Evolutionary conservation across 2,113 vertebrate species (phyloP), one percentile per base, ranked within the genome.

Genomic region (Sinocyclocheilus maitianheensis): DNA sequence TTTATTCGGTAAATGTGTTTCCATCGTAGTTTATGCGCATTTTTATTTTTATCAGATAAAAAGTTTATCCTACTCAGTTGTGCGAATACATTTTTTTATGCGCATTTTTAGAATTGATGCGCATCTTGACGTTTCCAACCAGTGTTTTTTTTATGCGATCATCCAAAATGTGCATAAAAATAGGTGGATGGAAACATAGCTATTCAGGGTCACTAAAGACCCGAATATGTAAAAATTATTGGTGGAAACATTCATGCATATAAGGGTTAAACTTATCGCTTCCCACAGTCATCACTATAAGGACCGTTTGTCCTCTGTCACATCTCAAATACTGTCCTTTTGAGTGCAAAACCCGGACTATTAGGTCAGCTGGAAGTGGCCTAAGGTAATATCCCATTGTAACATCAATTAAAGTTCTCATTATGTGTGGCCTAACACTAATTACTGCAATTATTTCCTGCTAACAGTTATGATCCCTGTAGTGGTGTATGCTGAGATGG

Each of bases 361-460:
- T 84, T 63, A 84, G 88, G 81, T 71, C 83, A 84, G 87, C 88
- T 80, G 82, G 85, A 87, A 60, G 43, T 72, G 55, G 88, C 82
- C 84, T 84, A 24, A 71, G 85, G 82, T 85, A 69, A 89, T 81
- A 89, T 89, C 72, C 87, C 51, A 77, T 88, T 88, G 76, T 85
- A 86, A 86, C 48, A 89, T 85, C 58, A 88, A 89, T 93, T 90
- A 88, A 75, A 81, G 30, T 72, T 74, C 78, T 77, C 67, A 87
- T 87, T 85, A 81, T 89, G 85, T 83, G 65, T 84, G 63, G 53
- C 86, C 84, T 84, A 87, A 86, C 84, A 69, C 63, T 88, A 89
- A 90, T 90, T 76, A 81, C 90, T 14, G 81, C 86, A 75, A 86
- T 89, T 88, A 74, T 37, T 88, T 86, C 62, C 77, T 20, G n/a